Conservation (phyloP, 2,888 invertebrate genomes). For the Polydrusus cervinus region DNA sequence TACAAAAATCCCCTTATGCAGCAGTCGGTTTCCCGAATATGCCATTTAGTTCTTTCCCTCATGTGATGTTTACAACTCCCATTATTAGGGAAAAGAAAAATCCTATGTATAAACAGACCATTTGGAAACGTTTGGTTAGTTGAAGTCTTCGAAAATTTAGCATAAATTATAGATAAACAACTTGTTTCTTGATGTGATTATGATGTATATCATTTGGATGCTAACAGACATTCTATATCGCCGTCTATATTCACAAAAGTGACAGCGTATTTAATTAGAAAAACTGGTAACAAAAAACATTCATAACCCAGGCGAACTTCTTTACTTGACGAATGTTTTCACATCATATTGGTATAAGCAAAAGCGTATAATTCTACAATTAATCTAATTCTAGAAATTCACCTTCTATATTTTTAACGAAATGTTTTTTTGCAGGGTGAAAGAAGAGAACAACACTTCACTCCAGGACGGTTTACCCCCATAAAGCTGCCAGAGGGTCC, state of each 20-base stretch:
- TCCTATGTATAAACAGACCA: slow-evolving; percentile 21
- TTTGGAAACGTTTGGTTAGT: slow-evolving; percentile 22
- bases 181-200: too few relatives aligned
- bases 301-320: too few relatives aligned
- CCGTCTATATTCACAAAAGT: too few relatives aligned
- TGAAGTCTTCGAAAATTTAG: not conserved
- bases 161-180: too few relatives aligned
- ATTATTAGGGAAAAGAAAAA: slow-evolving; percentile 20
- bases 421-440: slow-evolving; percentile 72
- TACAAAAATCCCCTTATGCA: slow-evolving; percentile 44
- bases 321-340: too few relatives aligned
- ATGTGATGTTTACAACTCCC: slow-evolving; percentile 36
- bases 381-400: too few relatives aligned
- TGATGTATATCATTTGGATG: too few relatives aligned
- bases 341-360: too few relatives aligned
- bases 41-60: slow-evolving; percentile 38
- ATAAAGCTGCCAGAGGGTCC: slow-evolving; percentile 82
- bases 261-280: too few relatives aligned
- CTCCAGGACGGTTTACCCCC: slow-evolving; percentile 82
- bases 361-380: too few relatives aligned
- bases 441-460: slow-evolving; percentile 79
- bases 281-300: too few relatives aligned
- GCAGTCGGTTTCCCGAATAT: slow-evolving; percentile 35
- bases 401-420: not conserved
- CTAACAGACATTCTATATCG: too few relatives aligned